Evolutionary conservation across 2,888 invertebrate genomes (phyloP), one percentile per base, ranked within the genome.

Genomic region (Alsophila aescularia): DNA sequence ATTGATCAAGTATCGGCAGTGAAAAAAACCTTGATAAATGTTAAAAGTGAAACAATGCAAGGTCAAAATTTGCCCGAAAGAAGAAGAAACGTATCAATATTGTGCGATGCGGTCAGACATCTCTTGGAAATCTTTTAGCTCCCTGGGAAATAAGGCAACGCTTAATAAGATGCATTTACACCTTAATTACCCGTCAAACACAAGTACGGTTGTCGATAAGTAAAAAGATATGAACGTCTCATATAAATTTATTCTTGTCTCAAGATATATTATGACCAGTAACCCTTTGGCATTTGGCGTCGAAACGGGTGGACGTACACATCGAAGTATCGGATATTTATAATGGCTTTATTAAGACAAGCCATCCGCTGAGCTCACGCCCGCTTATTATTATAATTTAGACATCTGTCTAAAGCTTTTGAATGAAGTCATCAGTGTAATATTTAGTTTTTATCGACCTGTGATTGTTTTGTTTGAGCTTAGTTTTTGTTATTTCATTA

Each of bases 371-470:
- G 80, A 82, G 80, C 83, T 87, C 87, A 86, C 88, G 84, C 88
- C 87, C 90, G 86, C 85, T 90, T 91, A 90, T 91, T 91, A 90
- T 89, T 85, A 86, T 91, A 90, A 91, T 90, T 87, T 89, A 90
- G 89, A 88, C 87, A 87, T 85, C 79, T 89, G 88, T 89, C 90
- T 79, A 87, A 87, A 90, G 89, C 86, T 54, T 78, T 69, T 69
- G 80, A 87, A 91, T 91, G 87, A 90, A 91, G 90, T 89, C 90
- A 90, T 90, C 87, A 78, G 48, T 66, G 52, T 68, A 63, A 58
- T 61, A 62, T 63, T 68, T 62, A 54, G 49, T 54, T 61, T 60
- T 65, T 54, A 60, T 60, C 36, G 53, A 52, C 57, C 66, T 66
- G 61, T 18, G 44, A 54, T 37, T 48, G 41, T 27, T 52, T 29